A percentile compares a stretch with the other conserved stretches of the same genome.
These are phyloP conservation scores for Acanthosoma haemorrhoidale DNA, from an alignment of 2,888 invertebrate species.

Conservation along the genomic window DNA sequence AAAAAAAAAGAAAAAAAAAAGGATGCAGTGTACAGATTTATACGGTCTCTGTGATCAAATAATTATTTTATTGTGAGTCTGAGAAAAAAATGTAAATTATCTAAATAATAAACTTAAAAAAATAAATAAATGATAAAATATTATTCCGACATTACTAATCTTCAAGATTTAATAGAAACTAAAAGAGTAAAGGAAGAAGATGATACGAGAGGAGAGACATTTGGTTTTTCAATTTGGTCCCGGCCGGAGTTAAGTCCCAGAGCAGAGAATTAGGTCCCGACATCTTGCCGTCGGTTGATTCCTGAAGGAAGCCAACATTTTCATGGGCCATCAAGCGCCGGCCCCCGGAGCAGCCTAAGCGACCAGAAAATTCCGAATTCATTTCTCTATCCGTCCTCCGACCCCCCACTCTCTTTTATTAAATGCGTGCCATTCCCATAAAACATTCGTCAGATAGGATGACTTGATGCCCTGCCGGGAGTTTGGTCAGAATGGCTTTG, in stretches of 20 bases:
- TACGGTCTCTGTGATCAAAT: too few species aligned
- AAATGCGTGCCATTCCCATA: conserved; percentile 18
- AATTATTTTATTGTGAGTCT: too few species aligned
- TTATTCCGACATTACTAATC: too few species aligned
- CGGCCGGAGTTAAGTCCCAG: background rate
- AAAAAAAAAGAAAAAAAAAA: too few species aligned
- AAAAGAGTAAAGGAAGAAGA: background rate
- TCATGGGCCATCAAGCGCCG: conserved; percentile 25
- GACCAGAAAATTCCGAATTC: conserved; percentile 27
- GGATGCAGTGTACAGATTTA: too few species aligned
- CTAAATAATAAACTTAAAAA: too few species aligned
- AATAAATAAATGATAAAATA: too few species aligned
- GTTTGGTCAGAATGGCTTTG: background rate
- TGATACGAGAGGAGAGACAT: background rate
- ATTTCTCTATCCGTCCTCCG: conserved; percentile 11
- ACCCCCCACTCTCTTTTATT: background rate
- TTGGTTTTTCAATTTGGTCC: background rate
- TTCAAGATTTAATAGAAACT: too few species aligned
- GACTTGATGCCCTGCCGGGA: background rate
- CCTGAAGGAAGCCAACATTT: background rate
- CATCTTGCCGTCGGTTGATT: background rate
- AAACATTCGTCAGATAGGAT: background rate
- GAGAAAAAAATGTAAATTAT: too few species aligned
- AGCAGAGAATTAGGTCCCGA: background rate
- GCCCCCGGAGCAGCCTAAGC: conserved; percentile 5